A percentile compares a stretch with the other conserved stretches of the same genome.
Conservation (phyloP, 2,113 vertebrate species). For the Macquaria ambigua region DNA sequence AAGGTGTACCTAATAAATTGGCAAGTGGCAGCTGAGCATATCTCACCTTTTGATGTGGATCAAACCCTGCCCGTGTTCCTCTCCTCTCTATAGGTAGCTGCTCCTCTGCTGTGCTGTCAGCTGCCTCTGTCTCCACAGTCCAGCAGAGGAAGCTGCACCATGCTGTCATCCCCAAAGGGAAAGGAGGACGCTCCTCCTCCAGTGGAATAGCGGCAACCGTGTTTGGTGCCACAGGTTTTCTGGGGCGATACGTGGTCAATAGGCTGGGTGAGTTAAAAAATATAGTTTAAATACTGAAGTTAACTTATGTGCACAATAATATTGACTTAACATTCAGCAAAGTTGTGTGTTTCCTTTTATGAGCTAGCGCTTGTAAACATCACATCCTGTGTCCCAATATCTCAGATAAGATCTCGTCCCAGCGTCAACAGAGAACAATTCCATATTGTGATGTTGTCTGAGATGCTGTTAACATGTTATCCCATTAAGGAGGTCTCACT, state of each 20-base stretch:
- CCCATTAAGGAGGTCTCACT: not conserved
- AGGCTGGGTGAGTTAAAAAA: conserved; percentile 88
- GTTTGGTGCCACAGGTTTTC: conserved; percentile 95
- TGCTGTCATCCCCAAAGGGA: conserved; percentile 89
- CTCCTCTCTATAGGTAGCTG: conserved; percentile 79
- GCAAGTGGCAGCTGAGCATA: not conserved
- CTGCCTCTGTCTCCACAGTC: conserved; percentile 65
- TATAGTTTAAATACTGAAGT: not conserved
- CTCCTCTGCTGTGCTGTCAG: conserved; percentile 77
- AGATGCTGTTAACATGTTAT: not conserved
- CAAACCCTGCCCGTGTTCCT: conserved; percentile 11
- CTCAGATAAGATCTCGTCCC: not conserved
- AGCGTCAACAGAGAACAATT: not conserved
- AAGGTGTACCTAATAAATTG: not conserved
- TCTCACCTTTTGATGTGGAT: not conserved
- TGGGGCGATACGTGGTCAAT: conserved; percentile 94
- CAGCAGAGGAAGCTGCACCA: conserved; percentile 89
- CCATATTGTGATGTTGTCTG: not conserved
- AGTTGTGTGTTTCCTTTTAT: too few species aligned
- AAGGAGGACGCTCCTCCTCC: conserved; percentile 92
- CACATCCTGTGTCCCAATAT: not conserved
- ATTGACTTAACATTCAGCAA: too few species aligned
- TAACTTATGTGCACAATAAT: not conserved
- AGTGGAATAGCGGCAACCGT: conserved; percentile 96
- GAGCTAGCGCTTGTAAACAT: not conserved